Evolutionary conservation across 2,113 vertebrate genomes (phyloP), one percentile per base, ranked within the genome.

Genomic region (Phrynocephalus versicolor): DNA sequence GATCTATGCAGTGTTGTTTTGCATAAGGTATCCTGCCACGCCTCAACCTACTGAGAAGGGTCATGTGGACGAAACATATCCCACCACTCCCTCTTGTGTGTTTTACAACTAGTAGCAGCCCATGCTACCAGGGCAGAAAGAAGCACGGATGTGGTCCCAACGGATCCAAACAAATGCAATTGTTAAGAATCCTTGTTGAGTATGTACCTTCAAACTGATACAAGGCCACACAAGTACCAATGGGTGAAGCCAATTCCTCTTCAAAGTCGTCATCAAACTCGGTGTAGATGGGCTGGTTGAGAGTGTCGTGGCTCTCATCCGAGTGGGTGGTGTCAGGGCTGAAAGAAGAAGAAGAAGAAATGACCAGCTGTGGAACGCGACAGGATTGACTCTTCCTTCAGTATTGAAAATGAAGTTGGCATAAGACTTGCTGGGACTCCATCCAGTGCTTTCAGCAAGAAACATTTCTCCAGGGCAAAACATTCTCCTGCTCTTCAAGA

Each of bases 251-350:
- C 2, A 95, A 85, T 1, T 98, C 97, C 81, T 98, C 97, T 6
- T 97, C 97, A 89, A 98, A 98, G 85, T 98, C 98, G 25, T 98
- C 98, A 60, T 98, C 97, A 41, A 98, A 98, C 87, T 98, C 97
- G 0, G 97, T 97, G 39, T 98, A 97, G 91, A 98, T 97, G 88
- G 96, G 95, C 76, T 97, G 96, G 14, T 96, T 95, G 75, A 96
- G 41, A 21, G 89, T 70, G 6, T 98, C 97, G 0, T 96, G 95
- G 81, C 95, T 94, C 80, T 97, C 97, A 30, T 97, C 97, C 0
- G 96, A 96, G 73, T 95, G 95, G 62, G 96, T 95, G 12, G 96
- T 96, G 25, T 97, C 97, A 3, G 96, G 96, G 87, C 97, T 98
- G 89, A 7, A 71, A 60, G 73, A 1, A 10, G 18, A 33, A 41